phyloP scores from a whole-genome alignment of 2,888 invertebrate species.

The Nomada flava region DNA sequence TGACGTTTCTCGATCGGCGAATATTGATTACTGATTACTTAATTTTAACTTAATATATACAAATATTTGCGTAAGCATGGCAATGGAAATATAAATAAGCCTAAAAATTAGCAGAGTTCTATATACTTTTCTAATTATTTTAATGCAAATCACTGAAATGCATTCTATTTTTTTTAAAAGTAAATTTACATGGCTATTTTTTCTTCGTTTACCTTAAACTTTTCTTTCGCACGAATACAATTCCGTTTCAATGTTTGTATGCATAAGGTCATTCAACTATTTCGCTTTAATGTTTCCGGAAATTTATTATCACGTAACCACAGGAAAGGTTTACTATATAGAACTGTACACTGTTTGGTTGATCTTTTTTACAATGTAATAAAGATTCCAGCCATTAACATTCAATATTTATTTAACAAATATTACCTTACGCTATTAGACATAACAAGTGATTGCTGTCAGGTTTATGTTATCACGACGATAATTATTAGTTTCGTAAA shows the following conservation, averaged over 20 bases:
- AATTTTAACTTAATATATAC: constrained; percentile 23
- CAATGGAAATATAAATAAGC: constrained; percentile 15
- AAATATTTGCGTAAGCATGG: constrained; percentile 15
- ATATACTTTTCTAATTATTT: constrained; percentile 7
- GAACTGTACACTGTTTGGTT: constrained; percentile 48
- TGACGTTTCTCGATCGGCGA: constrained; percentile 12
- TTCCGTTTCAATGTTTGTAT: constrained; percentile 38
- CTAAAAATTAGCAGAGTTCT: constrained; percentile 28
- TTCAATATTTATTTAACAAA: constrained; percentile 69
- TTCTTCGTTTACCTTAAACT: constrained; percentile 5
- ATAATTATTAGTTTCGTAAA: constrained; percentile 41
- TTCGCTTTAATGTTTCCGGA: constrained; percentile 20
- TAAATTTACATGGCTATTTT: constrained; percentile 17
- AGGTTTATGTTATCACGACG: constrained; percentile 39
- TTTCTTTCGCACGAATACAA: constrained; percentile 31
- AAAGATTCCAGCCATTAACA: constrained; percentile 67
- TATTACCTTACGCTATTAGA: constrained; percentile 61
- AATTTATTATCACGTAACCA: constrained; percentile 22
- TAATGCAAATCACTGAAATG: constrained; percentile 43
- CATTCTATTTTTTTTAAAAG: constrained; percentile 2
- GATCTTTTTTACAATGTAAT: constrained; percentile 53
- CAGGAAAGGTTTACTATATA: constrained; percentile 19
- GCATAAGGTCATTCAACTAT: constrained; percentile 8
- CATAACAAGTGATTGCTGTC: constrained; percentile 64
- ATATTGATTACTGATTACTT: constrained; percentile 20